phyloP scores from a whole-genome alignment of 2,797 vertebrate species.

The Toxotes lorentzi region DNA sequence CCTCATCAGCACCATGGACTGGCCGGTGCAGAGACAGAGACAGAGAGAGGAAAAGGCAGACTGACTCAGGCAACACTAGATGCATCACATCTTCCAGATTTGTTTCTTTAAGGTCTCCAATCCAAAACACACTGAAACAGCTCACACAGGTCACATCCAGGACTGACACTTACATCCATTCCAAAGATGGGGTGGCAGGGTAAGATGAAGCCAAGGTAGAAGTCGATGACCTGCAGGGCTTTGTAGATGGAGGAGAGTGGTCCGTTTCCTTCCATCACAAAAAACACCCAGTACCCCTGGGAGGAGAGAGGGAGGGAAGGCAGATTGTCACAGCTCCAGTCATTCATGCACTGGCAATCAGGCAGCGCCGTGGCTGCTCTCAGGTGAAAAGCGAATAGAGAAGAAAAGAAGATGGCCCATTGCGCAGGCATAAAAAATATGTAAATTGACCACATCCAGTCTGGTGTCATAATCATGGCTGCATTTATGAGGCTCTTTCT shows the following conservation, averaged over 20 bases:
- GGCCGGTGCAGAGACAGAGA: slow-evolving; percentile 30
- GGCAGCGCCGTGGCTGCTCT: slow-evolving; percentile 28
- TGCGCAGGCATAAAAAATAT: slow-evolving; percentile 37
- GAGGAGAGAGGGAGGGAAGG: slow-evolving; percentile 57
- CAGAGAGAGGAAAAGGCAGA: slow-evolving; percentile 2
- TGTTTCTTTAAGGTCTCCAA: neutral
- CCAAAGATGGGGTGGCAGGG: slow-evolving; percentile 79
- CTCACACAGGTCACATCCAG: neutral
- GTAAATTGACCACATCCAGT: slow-evolving; percentile 43
- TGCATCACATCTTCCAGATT: neutral
- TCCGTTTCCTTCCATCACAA: slow-evolving; percentile 90
- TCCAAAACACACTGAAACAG: slow-evolving; percentile 13
- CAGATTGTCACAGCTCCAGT: slow-evolving; percentile 37
- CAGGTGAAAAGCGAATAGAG: slow-evolving; percentile 38
- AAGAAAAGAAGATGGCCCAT: slow-evolving; percentile 27
- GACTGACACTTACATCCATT: slow-evolving; percentile 73
- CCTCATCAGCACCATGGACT: slow-evolving; percentile 77
- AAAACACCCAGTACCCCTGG: slow-evolving; percentile 92
- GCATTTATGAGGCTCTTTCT: slow-evolving; percentile 23
- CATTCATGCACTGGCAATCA: slow-evolving; percentile 51
- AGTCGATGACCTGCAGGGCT: slow-evolving; percentile 88
- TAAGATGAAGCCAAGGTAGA: slow-evolving; percentile 78
- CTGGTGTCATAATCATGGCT: slow-evolving; percentile 37
- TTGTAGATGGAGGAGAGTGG: slow-evolving; percentile 89
- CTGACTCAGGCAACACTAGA: neutral